phyloP scores from a whole-genome alignment of 2,113 vertebrate species.

The Sceloporus tristichus region DNA sequence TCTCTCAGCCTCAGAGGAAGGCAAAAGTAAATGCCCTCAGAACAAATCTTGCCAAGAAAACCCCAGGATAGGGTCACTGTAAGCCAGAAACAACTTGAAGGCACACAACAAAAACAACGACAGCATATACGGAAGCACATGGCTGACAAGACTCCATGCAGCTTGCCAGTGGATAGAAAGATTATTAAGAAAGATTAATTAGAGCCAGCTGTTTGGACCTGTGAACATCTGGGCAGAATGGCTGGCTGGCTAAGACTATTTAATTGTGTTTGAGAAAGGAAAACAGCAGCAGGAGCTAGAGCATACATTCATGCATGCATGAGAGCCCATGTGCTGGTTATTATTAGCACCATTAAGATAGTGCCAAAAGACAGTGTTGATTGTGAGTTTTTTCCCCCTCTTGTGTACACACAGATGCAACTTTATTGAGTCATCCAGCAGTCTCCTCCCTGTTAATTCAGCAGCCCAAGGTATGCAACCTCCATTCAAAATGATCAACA shows the following conservation, averaged over 20 bases:
- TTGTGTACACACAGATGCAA: not conserved
- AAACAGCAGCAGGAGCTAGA: not conserved
- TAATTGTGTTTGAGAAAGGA: not conserved
- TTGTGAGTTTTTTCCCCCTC: not conserved
- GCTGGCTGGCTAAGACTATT: not conserved
- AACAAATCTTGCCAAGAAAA: too few relatives aligned
- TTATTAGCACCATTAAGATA: not conserved
- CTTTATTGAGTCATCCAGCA: too few relatives aligned
- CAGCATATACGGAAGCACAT: not conserved
- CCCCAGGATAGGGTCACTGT: too few relatives aligned
- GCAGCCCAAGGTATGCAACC: not conserved
- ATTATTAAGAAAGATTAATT: not conserved
- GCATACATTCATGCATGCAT: not conserved
- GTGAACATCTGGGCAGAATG: constrained; percentile 15
- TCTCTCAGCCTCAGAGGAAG: too few relatives aligned
- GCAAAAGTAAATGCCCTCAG: too few relatives aligned
- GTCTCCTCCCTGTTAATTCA: not conserved
- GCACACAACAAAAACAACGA: too few relatives aligned
- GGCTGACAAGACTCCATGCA: not conserved
- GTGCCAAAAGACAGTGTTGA: not conserved
- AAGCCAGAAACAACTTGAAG: too few relatives aligned
- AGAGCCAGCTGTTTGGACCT: not conserved
- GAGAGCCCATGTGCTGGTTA: too few relatives aligned
- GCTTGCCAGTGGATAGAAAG: not conserved
- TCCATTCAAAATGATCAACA: not conserved